Conservation (phyloP, 2,888 invertebrate genomes). For the Morpho helenor region DNA sequence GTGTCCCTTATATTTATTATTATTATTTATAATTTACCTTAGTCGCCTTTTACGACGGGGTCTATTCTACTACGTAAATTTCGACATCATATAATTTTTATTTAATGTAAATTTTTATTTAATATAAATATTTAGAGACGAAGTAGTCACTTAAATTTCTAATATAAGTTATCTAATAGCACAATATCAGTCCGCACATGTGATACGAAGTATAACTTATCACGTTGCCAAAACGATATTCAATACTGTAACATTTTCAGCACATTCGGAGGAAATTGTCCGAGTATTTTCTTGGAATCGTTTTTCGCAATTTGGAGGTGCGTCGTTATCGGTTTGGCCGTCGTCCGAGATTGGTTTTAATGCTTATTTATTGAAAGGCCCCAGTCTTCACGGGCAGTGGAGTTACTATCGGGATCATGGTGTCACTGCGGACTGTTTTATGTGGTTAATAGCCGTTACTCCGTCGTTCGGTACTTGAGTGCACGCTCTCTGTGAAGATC, state of each 20-base stretch:
- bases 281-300: constrained; percentile 28
- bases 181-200: too few species aligned
- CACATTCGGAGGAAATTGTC: constrained; percentile 30
- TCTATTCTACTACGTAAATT: too few species aligned
- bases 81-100: too few species aligned
- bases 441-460: constrained; percentile 34
- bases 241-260: constrained; percentile 5
- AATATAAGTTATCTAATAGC: too few species aligned
- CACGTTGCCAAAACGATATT: neutral
- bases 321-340: constrained; percentile 50
- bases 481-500: constrained; percentile 4
- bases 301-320: constrained; percentile 43
- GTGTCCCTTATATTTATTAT: too few species aligned
- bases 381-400: constrained; percentile 46
- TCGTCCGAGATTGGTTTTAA: constrained; percentile 53
- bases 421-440: constrained; percentile 63
- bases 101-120: too few species aligned
- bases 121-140: too few species aligned
- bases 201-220: too few species aligned
- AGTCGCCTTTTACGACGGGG: too few species aligned
- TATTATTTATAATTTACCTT: too few species aligned
- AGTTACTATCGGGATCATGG: constrained; percentile 66
- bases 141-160: too few species aligned
- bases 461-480: constrained; percentile 15
- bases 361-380: constrained; percentile 75